phyloP scores from a whole-genome alignment of 1,140 invertebrate species.

The Sesamia nonagrioides region DNA sequence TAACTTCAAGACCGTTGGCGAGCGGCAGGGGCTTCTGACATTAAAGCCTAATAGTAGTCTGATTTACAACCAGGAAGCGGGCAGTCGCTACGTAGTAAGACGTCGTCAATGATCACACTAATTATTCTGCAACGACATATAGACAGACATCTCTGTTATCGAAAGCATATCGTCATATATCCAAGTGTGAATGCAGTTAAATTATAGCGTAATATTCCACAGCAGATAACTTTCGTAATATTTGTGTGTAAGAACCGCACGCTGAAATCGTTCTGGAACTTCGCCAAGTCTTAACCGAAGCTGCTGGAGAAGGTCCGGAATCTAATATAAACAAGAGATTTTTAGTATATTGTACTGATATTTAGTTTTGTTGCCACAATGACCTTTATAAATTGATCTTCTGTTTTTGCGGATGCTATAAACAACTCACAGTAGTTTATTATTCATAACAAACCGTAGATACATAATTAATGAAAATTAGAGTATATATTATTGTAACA shows the following conservation, averaged over 20 bases:
- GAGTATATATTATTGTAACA: background rate
- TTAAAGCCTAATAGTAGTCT: constrained; percentile 51
- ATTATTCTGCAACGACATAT: background rate
- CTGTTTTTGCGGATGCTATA: constrained; percentile 7
- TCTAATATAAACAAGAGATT: constrained; percentile 37
- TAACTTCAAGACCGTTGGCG: constrained; percentile 54
- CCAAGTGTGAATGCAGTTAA: constrained; percentile 24
- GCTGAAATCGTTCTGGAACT: constrained; percentile 53
- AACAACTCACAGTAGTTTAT: background rate
- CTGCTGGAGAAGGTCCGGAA: constrained; percentile 42
- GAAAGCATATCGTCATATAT: constrained; percentile 2
- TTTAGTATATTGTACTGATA: constrained; percentile 25
- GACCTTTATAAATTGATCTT: constrained; percentile 5
- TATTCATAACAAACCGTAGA: constrained; percentile 18
- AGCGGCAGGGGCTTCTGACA: constrained; percentile 46
- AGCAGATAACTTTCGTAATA: constrained; percentile 53
- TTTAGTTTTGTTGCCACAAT: background rate
- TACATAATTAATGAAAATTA: constrained; percentile 20
- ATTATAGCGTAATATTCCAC: constrained; percentile 38
- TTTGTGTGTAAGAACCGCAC: constrained; percentile 47
- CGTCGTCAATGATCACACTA: background rate
- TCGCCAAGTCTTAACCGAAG: constrained; percentile 51
- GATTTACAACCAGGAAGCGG: constrained; percentile 56
- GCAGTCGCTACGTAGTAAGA: constrained; percentile 21
- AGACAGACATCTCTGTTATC: constrained; percentile 14